Evolutionary conservation across 2,797 vertebrate species (phyloP).

Genomic region (Aeoliscus strigatus): DNA sequence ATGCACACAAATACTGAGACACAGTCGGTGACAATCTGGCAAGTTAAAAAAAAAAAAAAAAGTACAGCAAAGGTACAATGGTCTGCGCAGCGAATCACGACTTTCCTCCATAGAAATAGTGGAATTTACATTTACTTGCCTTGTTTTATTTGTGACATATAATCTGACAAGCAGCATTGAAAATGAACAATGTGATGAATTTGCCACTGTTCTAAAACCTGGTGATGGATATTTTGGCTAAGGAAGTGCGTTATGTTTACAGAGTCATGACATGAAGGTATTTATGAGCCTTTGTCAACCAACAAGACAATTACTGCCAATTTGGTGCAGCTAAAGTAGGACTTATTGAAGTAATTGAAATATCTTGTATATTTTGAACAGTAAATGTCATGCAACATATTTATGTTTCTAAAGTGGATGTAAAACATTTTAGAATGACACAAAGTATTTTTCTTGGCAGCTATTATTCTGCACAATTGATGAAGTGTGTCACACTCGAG

Average conservation of each 20-base stretch:
- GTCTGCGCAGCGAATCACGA: too few relatives aligned
- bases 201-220: conserved; percentile 21
- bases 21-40: conserved; percentile 14
- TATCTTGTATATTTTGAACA: conserved; percentile 57
- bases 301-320: too few relatives aligned
- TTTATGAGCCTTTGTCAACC: background rate
- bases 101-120: conserved; percentile 22
- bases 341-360: conserved; percentile 33
- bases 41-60: conserved; percentile 13
- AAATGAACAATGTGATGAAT: conserved; percentile 29
- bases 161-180: conserved; percentile 9
- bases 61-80: conserved; percentile 15
- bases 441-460: conserved; percentile 66
- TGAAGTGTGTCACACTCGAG: conserved; percentile 57
- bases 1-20: conserved; percentile 31
- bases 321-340: background rate
- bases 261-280: conserved; percentile 28
- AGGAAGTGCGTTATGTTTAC: conserved; percentile 48
- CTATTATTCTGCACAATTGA: conserved; percentile 69
- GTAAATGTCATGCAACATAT: conserved; percentile 45
- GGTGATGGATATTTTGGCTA: conserved; percentile 19
- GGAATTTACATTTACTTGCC: conserved; percentile 21
- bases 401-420: conserved; percentile 62
- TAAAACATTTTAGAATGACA: conserved; percentile 54
- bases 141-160: conserved; percentile 28